Conservation (phyloP, 2,797 vertebrate species). For the Nyctalus aviator region DNA sequence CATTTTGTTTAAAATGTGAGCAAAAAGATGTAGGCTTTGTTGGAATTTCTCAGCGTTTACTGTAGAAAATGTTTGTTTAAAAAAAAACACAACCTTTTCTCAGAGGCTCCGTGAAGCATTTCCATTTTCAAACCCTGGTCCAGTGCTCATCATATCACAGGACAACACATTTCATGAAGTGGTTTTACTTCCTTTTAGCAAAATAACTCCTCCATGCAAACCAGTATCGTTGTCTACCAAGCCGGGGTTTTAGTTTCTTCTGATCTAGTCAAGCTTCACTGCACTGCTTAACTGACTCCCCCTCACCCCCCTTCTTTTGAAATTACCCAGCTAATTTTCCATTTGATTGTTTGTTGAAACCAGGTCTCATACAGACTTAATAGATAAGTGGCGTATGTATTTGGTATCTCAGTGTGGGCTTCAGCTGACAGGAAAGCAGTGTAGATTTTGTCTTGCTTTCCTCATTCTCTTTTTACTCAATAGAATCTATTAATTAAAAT, state of each 20-base stretch:
- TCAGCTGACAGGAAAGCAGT: constrained; percentile 11
- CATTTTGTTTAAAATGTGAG: constrained; percentile 65
- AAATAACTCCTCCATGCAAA: constrained; percentile 81
- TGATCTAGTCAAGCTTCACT: constrained; percentile 73
- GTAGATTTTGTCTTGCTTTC: neutral
- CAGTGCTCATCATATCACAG: constrained; percentile 72
- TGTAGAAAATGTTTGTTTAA: constrained; percentile 43
- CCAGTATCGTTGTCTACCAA: constrained; percentile 63
- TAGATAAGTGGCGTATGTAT: constrained; percentile 46
- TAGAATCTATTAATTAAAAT: constrained; percentile 56
- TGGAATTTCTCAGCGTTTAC: constrained; percentile 57
- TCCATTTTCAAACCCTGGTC: constrained; percentile 73
- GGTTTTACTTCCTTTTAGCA: constrained; percentile 81
- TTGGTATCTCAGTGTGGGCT: constrained; percentile 37
- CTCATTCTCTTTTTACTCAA: neutral
- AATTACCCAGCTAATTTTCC: constrained; percentile 82
- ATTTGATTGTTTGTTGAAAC: constrained; percentile 82
- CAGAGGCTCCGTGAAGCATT: constrained; percentile 43
- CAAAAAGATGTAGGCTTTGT: constrained; percentile 12
- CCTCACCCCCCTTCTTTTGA: constrained; percentile 70
- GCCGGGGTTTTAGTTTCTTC: constrained; percentile 72
- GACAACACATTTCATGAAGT: constrained; percentile 76
- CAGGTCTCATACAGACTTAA: constrained; percentile 70
- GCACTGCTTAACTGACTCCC: constrained; percentile 68
- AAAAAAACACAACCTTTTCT: constrained; percentile 6